Conservation (phyloP, 2,797 vertebrate genomes). For the Sphenodon punctatus region DNA sequence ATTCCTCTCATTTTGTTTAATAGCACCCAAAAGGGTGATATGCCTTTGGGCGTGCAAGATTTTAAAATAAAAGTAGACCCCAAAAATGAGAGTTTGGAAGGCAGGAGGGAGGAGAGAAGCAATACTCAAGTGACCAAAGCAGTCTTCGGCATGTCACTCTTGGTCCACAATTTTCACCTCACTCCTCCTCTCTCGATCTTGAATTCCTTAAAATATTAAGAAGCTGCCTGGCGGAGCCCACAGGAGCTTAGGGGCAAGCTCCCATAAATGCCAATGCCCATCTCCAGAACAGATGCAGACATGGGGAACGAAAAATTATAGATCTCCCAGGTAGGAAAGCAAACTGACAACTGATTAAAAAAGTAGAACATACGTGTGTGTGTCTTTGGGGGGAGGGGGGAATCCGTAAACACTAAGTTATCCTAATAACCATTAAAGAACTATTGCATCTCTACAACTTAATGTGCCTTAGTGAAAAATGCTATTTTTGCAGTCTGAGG, state of each 20-base stretch:
- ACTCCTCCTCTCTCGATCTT: not conserved
- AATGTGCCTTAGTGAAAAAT: not conserved
- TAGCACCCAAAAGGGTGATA: slow-evolving; percentile 30
- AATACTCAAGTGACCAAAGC: slow-evolving; percentile 36
- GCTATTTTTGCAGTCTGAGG: not conserved
- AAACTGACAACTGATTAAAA: too few species aligned
- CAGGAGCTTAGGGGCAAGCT: too few species aligned
- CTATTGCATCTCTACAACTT: not conserved
- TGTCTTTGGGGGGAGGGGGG: too few species aligned
- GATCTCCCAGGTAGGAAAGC: too few species aligned
- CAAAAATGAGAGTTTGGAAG: slow-evolving; percentile 44
- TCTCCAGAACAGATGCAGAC: too few species aligned
- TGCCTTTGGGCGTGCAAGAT: slow-evolving; percentile 22
- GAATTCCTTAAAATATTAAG: too few species aligned
- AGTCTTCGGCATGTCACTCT: slow-evolving; percentile 18
- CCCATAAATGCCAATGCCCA: too few species aligned
- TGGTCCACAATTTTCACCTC: not conserved
- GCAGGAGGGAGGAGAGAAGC: slow-evolving; percentile 42
- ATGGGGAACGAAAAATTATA: too few species aligned
- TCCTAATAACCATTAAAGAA: not conserved
- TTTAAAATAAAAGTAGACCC: slow-evolving; percentile 33
- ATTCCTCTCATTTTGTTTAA: not conserved
- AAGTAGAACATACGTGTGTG: too few species aligned
- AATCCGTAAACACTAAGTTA: too few species aligned
- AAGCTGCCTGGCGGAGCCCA: too few species aligned